These are phyloP conservation scores for Trichogramma evanescens DNA, from an alignment of 2,888 invertebrate genomes.

Conservation along the genomic window DNA sequence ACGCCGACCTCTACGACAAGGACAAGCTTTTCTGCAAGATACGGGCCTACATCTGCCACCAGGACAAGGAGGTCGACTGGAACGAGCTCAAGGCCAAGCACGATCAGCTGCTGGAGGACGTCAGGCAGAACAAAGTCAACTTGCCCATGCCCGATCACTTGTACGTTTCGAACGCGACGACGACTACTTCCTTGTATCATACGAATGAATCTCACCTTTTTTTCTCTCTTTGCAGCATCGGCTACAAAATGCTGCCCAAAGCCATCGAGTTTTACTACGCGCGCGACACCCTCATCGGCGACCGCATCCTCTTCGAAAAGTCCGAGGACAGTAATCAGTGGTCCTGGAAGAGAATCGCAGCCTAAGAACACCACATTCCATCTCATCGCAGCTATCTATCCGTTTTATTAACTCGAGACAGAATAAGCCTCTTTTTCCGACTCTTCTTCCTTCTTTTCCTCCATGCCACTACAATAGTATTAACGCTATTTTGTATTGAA, in stretches of 20 bases:
- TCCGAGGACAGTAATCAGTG: constrained; percentile 30
- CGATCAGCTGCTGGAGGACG: constrained; percentile 43
- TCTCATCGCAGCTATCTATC: neutral
- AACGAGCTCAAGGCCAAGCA: constrained; percentile 45
- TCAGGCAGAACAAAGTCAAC: constrained; percentile 32
- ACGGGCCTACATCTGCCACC: constrained; percentile 47
- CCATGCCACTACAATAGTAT: no score
- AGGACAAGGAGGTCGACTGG: constrained; percentile 48
- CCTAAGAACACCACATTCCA: constrained; percentile 27
- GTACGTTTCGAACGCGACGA: constrained; percentile 40
- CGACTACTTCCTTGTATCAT: neutral
- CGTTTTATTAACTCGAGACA: no score
- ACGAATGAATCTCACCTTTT: constrained; percentile 3
- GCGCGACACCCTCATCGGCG: constrained; percentile 44
- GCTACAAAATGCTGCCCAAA: constrained; percentile 47
- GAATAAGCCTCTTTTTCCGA: no score
- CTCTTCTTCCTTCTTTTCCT: no score
- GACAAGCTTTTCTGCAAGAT: constrained; percentile 49
- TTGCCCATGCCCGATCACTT: constrained; percentile 48
- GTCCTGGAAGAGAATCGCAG: constrained; percentile 41
- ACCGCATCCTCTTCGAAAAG: constrained; percentile 45
- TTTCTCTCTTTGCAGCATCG: constrained; percentile 43
- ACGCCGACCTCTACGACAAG: constrained; percentile 43
- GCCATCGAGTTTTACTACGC: constrained; percentile 50
- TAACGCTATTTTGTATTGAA: no score